Base-by-base conservation (phyloP, 2,888 invertebrate genomes). In the Patella pellucida region DNA sequence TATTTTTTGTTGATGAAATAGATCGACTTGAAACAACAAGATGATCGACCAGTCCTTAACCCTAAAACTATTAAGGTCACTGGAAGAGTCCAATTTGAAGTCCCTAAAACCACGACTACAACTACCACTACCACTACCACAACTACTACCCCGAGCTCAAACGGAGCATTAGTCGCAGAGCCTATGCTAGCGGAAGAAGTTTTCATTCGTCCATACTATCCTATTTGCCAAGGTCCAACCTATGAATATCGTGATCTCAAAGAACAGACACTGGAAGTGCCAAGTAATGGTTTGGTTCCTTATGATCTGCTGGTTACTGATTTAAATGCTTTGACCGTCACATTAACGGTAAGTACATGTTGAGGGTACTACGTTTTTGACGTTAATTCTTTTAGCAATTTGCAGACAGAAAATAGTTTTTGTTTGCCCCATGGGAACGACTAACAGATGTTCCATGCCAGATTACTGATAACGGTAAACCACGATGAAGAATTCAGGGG, bases 301-400 rank as follows among this genome's bases (percentile, higher is more conserved):
- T 72, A 62, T 72, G 72, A 72, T 62, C 41, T 50, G n/a, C 19
- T 31, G 16, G 31, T 31, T 50, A 62, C 31, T 41, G 72, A 56
- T n/a, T 9, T 41, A 62, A 72, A 72, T 67, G 50, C 56, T 12
- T n/a, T 31, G 41, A 50, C 56, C 41, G 72, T 62, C 31, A 19
- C 67, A 14, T 19, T 41, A 50, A 56, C 15, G 67, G 62, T 62
- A 67, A 15, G 67, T 19, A 16, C 41, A 41, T 9, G 9, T 41
- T 41, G 41, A 41, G 41, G 5, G 5, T 41, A 41, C 9, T 41
- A 9, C 9, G 41, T 9, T 41, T 41, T 41, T 7, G 41, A 41
- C 41, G 41, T 41, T 27, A 41, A 41, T 41, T 41, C 41, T 9
- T 41, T 41, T 9, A 41, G 7, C 41, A 41, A 41, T 41, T 41